Conservation (phyloP, 2,888 invertebrate genomes). For the Melipona beecheii region DNA sequence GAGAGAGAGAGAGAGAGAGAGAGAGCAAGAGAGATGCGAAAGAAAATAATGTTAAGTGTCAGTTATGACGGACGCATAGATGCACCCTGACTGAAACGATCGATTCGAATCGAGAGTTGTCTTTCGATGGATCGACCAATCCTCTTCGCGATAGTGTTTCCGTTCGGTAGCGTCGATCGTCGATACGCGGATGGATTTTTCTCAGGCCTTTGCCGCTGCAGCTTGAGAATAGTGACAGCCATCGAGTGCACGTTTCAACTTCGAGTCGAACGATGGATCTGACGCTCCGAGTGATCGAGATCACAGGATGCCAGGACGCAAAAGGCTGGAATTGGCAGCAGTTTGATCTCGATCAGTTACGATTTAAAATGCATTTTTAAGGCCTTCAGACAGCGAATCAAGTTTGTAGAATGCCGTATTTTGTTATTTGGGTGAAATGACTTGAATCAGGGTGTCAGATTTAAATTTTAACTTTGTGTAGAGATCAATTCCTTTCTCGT, state of each 20-base stretch:
- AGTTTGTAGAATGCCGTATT: not conserved
- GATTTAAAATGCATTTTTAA: slow-evolving; percentile 31
- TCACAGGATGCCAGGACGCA: slow-evolving; percentile 18
- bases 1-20: not conserved
- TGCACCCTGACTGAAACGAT: slow-evolving; percentile 40
- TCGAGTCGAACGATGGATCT: slow-evolving; percentile 18
- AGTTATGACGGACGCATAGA: slow-evolving; percentile 61
- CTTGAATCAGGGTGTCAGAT: not conserved
- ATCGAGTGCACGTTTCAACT: slow-evolving; percentile 25
- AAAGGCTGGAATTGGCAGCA: not conserved
- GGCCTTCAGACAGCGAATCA: not conserved
- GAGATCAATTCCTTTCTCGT: not conserved
- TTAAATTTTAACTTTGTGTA: not conserved
- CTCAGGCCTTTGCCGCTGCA: slow-evolving; percentile 11
- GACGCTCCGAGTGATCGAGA: slow-evolving; percentile 35
- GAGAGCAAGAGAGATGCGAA: not conserved
- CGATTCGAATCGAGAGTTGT: slow-evolving; percentile 40
- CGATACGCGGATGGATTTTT: slow-evolving; percentile 52
- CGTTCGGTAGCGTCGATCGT: slow-evolving; percentile 51
- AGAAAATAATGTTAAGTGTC: slow-evolving; percentile 63
- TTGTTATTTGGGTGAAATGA: not conserved
- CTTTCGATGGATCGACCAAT: slow-evolving; percentile 42
- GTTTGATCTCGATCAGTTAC: slow-evolving; percentile 25
- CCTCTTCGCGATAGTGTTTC: slow-evolving; percentile 21
- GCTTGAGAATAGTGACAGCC: slow-evolving; percentile 46